phyloP scores from a whole-genome alignment of 2,797 vertebrate species.

The Agapornis canus region DNA sequence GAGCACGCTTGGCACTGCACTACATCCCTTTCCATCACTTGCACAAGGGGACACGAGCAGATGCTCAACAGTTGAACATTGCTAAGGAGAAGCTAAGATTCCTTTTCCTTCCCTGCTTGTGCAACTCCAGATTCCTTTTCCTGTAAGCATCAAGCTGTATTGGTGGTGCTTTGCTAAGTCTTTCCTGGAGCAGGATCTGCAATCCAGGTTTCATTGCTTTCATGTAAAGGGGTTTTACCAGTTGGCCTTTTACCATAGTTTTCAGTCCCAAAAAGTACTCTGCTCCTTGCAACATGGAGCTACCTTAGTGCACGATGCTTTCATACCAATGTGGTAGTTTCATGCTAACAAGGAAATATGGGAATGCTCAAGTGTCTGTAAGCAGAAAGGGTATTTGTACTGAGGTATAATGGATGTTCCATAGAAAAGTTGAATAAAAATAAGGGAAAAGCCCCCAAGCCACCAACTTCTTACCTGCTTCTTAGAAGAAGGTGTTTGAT shows the following conservation, averaged over 20 bases:
- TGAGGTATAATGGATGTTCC: conserved; percentile 45
- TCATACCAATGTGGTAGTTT: neutral
- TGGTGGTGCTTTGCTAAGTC: neutral
- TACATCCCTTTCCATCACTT: neutral
- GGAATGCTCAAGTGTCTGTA: neutral
- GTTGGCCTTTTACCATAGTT: neutral
- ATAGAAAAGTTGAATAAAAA: neutral
- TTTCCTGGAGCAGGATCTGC: neutral
- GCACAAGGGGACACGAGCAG: neutral
- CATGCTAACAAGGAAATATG: neutral
- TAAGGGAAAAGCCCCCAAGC: neutral
- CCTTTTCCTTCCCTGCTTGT: neutral
- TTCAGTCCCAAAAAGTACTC: neutral
- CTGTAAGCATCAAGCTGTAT: neutral
- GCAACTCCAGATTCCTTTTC: neutral
- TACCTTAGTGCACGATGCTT: neutral
- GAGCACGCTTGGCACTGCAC: fast-evolving
- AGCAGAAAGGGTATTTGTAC: neutral
- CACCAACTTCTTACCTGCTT: conserved; percentile 3
- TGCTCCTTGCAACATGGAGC: neutral
- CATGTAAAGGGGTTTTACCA: neutral
- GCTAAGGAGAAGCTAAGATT: neutral
- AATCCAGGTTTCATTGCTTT: neutral
- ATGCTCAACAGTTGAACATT: neutral
- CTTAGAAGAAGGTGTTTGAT: neutral